These are phyloP conservation scores for Glossophaga mutica DNA, from an alignment of 2,797 vertebrate species.

Conservation along the genomic window DNA sequence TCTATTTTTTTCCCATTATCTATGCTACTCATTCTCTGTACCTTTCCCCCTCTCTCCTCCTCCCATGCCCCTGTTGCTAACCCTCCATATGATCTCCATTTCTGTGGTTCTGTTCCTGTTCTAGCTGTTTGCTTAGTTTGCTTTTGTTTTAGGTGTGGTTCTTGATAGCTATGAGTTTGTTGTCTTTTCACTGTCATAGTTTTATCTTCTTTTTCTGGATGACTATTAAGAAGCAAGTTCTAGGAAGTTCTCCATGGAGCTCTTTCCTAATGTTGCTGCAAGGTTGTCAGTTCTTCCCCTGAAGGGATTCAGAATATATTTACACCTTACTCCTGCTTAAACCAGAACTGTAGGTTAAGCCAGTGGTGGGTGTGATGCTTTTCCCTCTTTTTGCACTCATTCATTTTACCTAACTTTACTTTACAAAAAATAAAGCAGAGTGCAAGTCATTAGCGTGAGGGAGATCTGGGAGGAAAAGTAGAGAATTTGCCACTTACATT, in stretches of 20 bases:
- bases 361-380: background rate
- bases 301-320: background rate
- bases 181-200: too few species aligned
- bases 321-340: background rate
- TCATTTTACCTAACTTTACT: conserved; percentile 1
- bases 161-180: too few species aligned
- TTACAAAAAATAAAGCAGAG: background rate
- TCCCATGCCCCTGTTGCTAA: too few species aligned
- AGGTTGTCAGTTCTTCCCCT: background rate
- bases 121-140: too few species aligned
- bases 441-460: background rate
- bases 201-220: too few species aligned
- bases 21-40: too few species aligned
- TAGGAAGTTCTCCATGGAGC: background rate
- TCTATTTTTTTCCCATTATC: too few species aligned
- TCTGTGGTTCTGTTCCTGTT: too few species aligned
- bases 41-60: too few species aligned
- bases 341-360: background rate
- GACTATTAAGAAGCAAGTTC: background rate
- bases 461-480: background rate
- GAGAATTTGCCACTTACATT: background rate
- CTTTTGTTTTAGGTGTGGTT: too few species aligned
- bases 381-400: background rate
- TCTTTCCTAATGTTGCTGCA: background rate
- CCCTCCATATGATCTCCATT: too few species aligned